Evolutionary conservation across 2,113 vertebrate species (phyloP).

Genomic region (Ifrita kowaldi): DNA sequence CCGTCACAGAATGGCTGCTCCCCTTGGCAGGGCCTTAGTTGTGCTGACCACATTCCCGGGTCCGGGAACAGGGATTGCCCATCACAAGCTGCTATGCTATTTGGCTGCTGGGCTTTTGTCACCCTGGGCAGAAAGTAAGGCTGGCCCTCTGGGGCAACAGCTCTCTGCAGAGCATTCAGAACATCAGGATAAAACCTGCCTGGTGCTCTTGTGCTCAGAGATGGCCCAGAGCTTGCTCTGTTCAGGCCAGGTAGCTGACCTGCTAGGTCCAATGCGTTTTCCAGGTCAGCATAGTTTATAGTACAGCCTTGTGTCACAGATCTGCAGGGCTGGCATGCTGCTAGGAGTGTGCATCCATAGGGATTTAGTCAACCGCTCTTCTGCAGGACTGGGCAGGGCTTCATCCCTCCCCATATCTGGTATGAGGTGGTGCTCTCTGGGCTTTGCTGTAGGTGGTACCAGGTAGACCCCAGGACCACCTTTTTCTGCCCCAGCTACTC

Average conservation of each 20-base stretch:
- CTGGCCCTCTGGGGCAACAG: not conserved
- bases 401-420: not conserved
- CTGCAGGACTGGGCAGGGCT: not conserved
- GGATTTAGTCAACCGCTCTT: not conserved
- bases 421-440: not conserved
- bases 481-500: not conserved
- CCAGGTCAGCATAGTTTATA: not conserved
- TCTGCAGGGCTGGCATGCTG: not conserved
- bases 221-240: not conserved
- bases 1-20: fast-evolving
- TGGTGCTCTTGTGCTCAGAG: not conserved
- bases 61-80: fast-evolving
- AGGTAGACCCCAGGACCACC: not conserved
- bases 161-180: not conserved
- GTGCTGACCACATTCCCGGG: not conserved
- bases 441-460: not conserved
- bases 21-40: fast-evolving
- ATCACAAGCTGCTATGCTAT: not conserved
- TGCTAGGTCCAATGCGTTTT: fast-evolving
- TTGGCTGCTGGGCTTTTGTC: not conserved
- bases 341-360: not conserved
- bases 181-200: not conserved
- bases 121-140: not conserved
- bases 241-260: not conserved
- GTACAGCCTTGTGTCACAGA: not conserved